Conservation (phyloP, 2,797 vertebrate genomes). For the Acanthopagrus latus region DNA sequence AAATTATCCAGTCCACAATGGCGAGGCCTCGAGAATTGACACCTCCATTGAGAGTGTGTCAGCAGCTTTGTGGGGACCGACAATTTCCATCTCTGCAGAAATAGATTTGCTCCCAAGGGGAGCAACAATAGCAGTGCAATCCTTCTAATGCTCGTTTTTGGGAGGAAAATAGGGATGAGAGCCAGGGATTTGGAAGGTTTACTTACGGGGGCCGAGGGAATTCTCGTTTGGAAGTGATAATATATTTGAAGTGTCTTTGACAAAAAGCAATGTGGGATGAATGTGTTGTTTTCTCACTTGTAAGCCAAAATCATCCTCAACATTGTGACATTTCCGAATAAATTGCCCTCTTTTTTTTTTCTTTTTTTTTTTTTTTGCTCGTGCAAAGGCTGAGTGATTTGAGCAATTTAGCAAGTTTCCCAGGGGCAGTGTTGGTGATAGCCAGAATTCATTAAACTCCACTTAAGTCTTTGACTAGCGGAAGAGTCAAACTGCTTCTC, state of each 20-base stretch:
- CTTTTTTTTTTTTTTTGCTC: background rate
- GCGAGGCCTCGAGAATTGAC: conserved; percentile 83
- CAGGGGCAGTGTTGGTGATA: background rate
- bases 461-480: background rate
- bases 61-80: conserved; percentile 81
- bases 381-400: conserved; percentile 17
- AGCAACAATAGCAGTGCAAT: conserved; percentile 82
- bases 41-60: conserved; percentile 86
- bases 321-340: conserved; percentile 30
- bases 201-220: conserved; percentile 75
- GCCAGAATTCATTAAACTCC: background rate
- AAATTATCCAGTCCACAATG: conserved; percentile 87
- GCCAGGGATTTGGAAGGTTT: conserved; percentile 82
- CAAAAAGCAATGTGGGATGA: conserved; percentile 60
- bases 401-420: conserved; percentile 21
- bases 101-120: conserved; percentile 85
- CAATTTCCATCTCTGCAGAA: conserved; percentile 86
- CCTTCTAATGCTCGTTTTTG: conserved; percentile 79
- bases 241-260: conserved; percentile 73
- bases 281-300: conserved; percentile 61
- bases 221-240: conserved; percentile 76
- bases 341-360: background rate
- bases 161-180: conserved; percentile 81
- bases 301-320: conserved; percentile 45
- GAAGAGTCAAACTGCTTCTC: background rate